Evolutionary conservation across 2,797 vertebrate genomes (phyloP).

Genomic region (Halcyon badia): DNA sequence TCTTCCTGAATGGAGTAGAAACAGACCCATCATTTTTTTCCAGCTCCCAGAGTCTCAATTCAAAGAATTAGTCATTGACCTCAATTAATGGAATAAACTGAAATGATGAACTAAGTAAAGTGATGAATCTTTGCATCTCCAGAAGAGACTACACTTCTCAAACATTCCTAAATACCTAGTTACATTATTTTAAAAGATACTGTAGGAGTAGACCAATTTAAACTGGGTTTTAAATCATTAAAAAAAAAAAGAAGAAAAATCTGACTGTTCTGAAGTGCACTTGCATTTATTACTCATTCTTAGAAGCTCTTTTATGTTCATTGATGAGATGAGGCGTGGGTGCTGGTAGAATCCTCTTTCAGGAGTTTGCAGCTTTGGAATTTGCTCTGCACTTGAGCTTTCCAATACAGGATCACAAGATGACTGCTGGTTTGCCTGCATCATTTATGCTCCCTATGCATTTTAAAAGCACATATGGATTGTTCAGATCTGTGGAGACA

Average conservation of each 20-base stretch:
- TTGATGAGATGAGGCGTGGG: constrained; percentile 39
- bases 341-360: constrained; percentile 9
- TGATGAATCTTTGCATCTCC: background rate
- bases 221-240: background rate
- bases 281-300: constrained; percentile 50
- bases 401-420: background rate
- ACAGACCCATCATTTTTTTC: background rate
- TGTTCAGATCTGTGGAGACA: background rate
- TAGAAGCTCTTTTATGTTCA: constrained; percentile 52
- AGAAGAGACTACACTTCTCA: background rate
- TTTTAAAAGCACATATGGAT: background rate
- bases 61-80: constrained; percentile 32
- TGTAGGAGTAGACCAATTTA: constrained; percentile 2
- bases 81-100: background rate
- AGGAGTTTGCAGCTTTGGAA: constrained; percentile 35
- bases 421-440: background rate
- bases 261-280: background rate
- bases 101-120: background rate
- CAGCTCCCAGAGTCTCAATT: background rate
- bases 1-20: constrained; percentile 25
- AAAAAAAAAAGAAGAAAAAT: background rate
- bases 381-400: background rate
- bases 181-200: background rate
- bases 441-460: background rate
- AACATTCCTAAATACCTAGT: background rate